These are phyloP conservation scores for Lutjanus campechanus DNA, from an alignment of 2,797 vertebrate species.

Conservation along the genomic window DNA sequence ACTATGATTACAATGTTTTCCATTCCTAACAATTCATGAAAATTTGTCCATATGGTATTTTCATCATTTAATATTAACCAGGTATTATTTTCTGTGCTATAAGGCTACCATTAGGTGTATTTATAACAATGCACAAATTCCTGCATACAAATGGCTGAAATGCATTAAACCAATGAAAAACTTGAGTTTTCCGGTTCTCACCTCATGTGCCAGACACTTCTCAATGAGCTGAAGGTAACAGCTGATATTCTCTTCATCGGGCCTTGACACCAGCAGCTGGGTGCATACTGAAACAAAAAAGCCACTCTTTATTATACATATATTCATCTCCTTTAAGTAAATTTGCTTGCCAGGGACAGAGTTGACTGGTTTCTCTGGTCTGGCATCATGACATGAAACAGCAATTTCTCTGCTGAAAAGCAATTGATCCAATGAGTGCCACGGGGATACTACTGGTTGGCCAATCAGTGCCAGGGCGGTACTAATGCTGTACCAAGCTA, in stretches of 20 bases:
- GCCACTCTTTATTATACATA: not conserved
- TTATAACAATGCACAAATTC: not conserved
- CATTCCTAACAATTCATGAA: not conserved
- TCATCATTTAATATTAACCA: not conserved
- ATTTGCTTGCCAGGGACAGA: not conserved
- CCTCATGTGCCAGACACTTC: slow-evolving; percentile 96
- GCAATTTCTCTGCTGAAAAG: no score
- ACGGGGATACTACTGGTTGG: no score
- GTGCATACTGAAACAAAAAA: slow-evolving; percentile 89
- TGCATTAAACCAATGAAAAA: not conserved
- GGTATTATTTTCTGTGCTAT: not conserved
- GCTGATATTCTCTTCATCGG: slow-evolving; percentile 97
- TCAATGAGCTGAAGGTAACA: slow-evolving; percentile 98
- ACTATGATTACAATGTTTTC: not conserved
- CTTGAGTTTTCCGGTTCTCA: slow-evolving; percentile 52
- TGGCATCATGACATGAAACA: no score
- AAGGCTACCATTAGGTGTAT: not conserved
- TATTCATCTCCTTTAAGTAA: not conserved
- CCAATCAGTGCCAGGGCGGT: no score
- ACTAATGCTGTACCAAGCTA: no score
- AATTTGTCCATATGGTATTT: not conserved
- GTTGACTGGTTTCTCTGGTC: not conserved
- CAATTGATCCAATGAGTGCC: no score
- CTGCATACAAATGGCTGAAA: not conserved
- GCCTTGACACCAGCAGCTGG: slow-evolving; percentile 94